Conservation (phyloP, 1,140 invertebrate species). For the Drosophila elegans region DNA sequence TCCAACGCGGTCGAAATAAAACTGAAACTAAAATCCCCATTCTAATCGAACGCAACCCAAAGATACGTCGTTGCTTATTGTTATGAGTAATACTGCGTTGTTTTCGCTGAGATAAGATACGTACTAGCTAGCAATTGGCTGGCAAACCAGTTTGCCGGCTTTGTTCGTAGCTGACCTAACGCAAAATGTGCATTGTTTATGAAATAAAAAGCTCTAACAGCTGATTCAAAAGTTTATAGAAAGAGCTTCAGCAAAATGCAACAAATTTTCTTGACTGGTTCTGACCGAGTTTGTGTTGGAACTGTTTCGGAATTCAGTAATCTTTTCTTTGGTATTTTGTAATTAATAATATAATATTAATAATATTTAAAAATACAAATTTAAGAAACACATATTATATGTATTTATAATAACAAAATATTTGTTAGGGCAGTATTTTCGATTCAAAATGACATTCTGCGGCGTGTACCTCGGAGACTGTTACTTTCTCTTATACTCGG, state of each 20-base stretch:
- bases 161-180: conserved; percentile 36
- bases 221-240: background rate
- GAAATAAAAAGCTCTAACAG: conserved; percentile 7
- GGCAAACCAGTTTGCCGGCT: conserved; percentile 27
- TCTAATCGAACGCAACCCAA: conserved; percentile 8
- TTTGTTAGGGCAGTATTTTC: too few relatives aligned
- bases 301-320: background rate
- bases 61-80: conserved; percentile 36
- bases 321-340: too few relatives aligned
- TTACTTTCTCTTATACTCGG: too few relatives aligned
- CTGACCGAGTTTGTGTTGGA: too few relatives aligned
- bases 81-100: conserved; percentile 52
- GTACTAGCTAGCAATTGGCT: conserved; percentile 8
- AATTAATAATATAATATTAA: background rate
- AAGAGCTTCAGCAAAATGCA: background rate
- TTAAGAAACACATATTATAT: too few relatives aligned
- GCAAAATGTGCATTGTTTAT: conserved; percentile 23
- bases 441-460: too few relatives aligned
- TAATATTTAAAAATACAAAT: too few relatives aligned
- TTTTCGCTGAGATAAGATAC: conserved; percentile 32
- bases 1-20: background rate
- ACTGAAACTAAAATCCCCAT: conserved; percentile 21
- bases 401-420: too few relatives aligned
- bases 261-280: background rate
- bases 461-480: too few relatives aligned